Conservation (phyloP, 2,113 vertebrate species). For the Hyperopisus bebe region DNA sequence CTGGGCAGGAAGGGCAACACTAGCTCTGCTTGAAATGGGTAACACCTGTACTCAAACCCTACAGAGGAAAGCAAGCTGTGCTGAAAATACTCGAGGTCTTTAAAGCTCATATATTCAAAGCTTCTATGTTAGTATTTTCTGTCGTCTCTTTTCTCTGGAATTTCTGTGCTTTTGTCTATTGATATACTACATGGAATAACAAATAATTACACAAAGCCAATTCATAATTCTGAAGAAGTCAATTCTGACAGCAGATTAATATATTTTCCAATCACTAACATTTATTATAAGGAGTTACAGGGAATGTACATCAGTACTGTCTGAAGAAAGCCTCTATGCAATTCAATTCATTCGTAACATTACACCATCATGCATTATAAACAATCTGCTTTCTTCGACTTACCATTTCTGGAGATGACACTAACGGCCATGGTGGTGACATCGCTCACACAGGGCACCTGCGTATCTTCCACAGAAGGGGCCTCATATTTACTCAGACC, state of each 20-base stretch:
- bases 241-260: neutral
- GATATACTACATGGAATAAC: neutral
- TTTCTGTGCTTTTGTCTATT: neutral
- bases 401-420: slow-evolving; percentile 75
- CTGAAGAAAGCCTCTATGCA: neutral
- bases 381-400: slow-evolving; percentile 32
- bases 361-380: neutral
- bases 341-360: neutral
- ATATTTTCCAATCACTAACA: neutral
- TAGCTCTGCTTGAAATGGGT: slow-evolving; percentile 82
- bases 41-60: slow-evolving; percentile 85
- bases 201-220: neutral
- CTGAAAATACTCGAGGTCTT: slow-evolving; percentile 15
- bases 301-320: neutral
- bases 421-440: slow-evolving; percentile 80
- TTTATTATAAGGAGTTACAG: neutral
- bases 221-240: neutral
- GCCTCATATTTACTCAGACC: slow-evolving; percentile 79
- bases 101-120: neutral
- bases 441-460: slow-evolving; percentile 68
- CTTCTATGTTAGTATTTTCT: neutral
- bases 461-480: slow-evolving; percentile 55
- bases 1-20: slow-evolving; percentile 86
- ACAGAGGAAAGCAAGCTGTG: slow-evolving; percentile 46
- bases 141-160: neutral